Conservation (phyloP, 2,113 vertebrate species). For the Apaloderma vittatum region DNA sequence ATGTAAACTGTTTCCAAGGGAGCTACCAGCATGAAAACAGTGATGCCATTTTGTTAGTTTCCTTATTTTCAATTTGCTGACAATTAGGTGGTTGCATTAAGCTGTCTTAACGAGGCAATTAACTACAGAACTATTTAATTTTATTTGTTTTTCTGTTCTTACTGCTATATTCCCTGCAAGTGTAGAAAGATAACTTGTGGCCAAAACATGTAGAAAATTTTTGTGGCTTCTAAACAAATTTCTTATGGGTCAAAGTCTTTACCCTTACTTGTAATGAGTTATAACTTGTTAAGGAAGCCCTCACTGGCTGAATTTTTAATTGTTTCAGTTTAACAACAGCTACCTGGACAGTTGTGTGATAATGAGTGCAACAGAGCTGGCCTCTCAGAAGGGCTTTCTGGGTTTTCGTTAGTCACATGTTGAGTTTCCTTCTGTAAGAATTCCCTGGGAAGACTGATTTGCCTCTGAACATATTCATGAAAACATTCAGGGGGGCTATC, state of each 20-base stretch:
- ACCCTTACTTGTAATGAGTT: background rate
- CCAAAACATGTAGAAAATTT: background rate
- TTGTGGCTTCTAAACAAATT: background rate
- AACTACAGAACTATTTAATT: background rate
- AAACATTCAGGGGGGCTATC: background rate
- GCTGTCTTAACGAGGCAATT: background rate
- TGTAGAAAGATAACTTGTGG: background rate
- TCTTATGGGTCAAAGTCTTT: background rate
- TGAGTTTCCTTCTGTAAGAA: background rate
- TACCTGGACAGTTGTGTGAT: background rate
- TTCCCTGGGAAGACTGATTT: background rate
- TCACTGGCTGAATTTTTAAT: background rate
- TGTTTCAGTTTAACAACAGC: background rate
- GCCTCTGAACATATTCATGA: background rate
- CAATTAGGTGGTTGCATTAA: background rate
- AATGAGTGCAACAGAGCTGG: background rate
- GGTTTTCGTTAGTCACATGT: background rate
- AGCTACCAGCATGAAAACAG: background rate
- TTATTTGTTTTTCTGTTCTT: background rate
- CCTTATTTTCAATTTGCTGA: background rate
- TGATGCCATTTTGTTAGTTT: background rate
- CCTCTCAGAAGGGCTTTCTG: background rate
- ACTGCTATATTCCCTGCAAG: background rate
- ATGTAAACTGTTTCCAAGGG: conserved; percentile 18
- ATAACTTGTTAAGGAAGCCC: background rate